Conservation (phyloP, 2,113 vertebrate species). For the Mustela lutreola region DNA sequence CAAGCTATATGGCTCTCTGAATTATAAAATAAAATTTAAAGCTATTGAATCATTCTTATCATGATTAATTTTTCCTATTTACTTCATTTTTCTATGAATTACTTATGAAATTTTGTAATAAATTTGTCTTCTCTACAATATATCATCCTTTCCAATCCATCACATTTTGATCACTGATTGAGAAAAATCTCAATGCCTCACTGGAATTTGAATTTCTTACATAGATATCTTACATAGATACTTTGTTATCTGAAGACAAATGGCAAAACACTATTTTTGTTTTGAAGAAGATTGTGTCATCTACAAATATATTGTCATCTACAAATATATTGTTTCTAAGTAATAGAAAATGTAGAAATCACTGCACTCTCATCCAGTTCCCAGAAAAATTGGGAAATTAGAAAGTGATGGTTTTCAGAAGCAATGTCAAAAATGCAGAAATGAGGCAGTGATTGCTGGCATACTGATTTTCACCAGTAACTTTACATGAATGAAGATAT, state of each 20-base stretch:
- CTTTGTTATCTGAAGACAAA: neutral
- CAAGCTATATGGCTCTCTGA: neutral
- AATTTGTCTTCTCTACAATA: neutral
- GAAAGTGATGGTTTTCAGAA: neutral
- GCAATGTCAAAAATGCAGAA: neutral
- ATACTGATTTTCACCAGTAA: neutral
- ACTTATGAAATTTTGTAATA: neutral
- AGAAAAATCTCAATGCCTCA: neutral
- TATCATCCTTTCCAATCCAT: neutral
- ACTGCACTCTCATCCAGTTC: neutral
- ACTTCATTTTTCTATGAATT: neutral
- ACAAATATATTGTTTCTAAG: neutral
- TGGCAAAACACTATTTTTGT: neutral
- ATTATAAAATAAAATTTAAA: neutral
- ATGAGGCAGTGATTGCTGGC: neutral
- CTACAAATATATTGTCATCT: too few relatives aligned
- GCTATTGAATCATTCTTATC: neutral
- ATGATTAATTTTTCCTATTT: neutral
- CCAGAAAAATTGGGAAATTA: neutral
- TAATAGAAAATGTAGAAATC: neutral
- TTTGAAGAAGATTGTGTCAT: too few relatives aligned
- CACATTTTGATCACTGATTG: neutral
- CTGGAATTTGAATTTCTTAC: slow-evolving; percentile 34
- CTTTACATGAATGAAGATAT: neutral
- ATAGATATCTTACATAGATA: neutral